These are phyloP conservation scores for Troides helena DNA, from an alignment of 2,888 invertebrate species.

Conservation along the genomic window DNA sequence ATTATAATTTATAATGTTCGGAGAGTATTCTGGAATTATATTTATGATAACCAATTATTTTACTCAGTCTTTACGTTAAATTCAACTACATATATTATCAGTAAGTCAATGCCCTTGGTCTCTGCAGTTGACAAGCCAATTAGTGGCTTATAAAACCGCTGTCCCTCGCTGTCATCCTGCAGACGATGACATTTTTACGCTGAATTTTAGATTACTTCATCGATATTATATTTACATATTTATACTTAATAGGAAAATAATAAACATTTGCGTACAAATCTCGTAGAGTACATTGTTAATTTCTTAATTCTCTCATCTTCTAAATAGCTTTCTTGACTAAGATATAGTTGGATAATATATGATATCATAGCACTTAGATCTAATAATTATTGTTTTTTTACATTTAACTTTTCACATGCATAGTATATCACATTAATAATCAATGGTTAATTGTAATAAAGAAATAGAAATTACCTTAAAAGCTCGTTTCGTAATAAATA, in stretches of 20 bases:
- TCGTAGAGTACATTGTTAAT: too few relatives aligned
- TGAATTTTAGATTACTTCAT: conserved; percentile 18
- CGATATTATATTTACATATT: not conserved
- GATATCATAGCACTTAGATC: too few relatives aligned
- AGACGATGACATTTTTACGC: conserved; percentile 27
- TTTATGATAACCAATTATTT: conserved; percentile 11
- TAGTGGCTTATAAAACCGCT: conserved; percentile 28
- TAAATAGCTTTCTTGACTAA: too few relatives aligned
- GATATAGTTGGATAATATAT: too few relatives aligned
- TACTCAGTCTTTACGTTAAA: conserved; percentile 10
- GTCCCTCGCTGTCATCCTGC: conserved; percentile 24
- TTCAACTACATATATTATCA: conserved; percentile 28
- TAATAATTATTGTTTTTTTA: too few relatives aligned
- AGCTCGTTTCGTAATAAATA: not conserved
- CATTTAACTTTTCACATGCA: too few relatives aligned
- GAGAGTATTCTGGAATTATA: not conserved
- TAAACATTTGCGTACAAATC: not conserved
- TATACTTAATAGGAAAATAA: not conserved
- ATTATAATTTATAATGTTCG: not conserved
- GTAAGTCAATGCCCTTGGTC: conserved; percentile 15
- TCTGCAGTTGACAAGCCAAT: conserved; percentile 30
- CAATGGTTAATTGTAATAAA: too few relatives aligned
- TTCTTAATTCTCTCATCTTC: too few relatives aligned
- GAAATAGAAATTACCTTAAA: not conserved
- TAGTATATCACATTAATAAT: too few relatives aligned